Conservation (phyloP, 2,888 invertebrate genomes). For the Euzophera pinguis region DNA sequence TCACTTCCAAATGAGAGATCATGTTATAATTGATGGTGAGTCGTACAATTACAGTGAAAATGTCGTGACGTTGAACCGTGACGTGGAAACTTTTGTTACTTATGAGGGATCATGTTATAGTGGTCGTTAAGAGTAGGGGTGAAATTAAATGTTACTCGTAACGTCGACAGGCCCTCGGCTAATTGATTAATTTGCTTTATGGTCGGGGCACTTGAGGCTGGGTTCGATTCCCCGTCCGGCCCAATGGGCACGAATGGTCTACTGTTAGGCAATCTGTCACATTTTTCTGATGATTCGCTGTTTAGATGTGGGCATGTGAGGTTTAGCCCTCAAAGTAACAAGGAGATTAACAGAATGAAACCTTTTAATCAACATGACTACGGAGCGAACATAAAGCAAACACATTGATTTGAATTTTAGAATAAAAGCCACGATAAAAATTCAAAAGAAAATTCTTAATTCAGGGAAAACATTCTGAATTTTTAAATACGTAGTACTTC, state of each 20-base stretch:
- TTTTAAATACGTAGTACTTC: too few relatives aligned
- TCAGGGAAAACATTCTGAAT: too few relatives aligned
- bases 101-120: constrained; percentile 5
- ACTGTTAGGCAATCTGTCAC: constrained; percentile 76
- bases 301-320: constrained; percentile 29
- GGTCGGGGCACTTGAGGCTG: constrained; percentile 67
- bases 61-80: neutral
- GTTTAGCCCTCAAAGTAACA: neutral
- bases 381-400: too few relatives aligned
- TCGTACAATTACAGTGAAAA: constrained; percentile 61
- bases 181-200: constrained; percentile 81
- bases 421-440: too few relatives aligned
- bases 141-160: constrained; percentile 76
- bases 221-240: constrained; percentile 68
- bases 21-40: constrained; percentile 36
- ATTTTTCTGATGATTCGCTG: constrained; percentile 53
- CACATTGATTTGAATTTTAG: too few relatives aligned
- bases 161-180: constrained; percentile 77
- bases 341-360: too few relatives aligned
- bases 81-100: neutral
- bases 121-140: constrained; percentile 37
- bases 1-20: constrained; percentile 6
- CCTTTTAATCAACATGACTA: too few relatives aligned
- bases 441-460: too few relatives aligned
- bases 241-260: constrained; percentile 57